Conservation (phyloP, 2,888 invertebrate species). For the Mesoligia furuncula region DNA sequence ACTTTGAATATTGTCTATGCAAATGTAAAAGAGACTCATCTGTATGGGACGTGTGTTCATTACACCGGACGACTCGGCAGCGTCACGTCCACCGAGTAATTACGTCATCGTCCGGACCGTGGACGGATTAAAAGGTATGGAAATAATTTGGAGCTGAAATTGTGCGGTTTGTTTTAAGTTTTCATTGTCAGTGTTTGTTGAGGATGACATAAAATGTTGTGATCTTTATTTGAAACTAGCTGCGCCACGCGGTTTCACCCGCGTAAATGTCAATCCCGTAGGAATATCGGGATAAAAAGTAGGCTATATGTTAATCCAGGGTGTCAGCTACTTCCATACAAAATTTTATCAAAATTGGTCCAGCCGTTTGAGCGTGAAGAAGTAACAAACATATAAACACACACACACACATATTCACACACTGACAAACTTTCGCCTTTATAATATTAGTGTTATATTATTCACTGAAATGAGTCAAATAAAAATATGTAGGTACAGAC, state of each 20-base stretch:
- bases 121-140: conserved; percentile 47
- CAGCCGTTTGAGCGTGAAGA: no score
- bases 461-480: not conserved
- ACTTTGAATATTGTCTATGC: conserved; percentile 56
- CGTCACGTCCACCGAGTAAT: conserved; percentile 62
- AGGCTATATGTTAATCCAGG: no score
- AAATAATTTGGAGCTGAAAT: conserved; percentile 21
- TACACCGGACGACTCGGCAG: conserved; percentile 55
- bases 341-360: no score
- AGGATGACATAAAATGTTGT: not conserved
- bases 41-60: conserved; percentile 62
- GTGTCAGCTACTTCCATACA: no score
- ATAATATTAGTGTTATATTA: not conserved
- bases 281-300: no score
- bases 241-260: no score
- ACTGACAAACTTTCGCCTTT: no score
- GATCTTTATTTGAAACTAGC: not conserved
- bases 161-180: conserved; percentile 20
- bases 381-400: no score
- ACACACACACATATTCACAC: no score
- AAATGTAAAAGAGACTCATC: conserved; percentile 56
- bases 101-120: conserved; percentile 46
- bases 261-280: no score
- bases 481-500: not conserved
- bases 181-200: not conserved